Percentiles rank a stretch among this genome's conserved stretches.
Conservation (phyloP, 2,113 vertebrate species). For the Bubo bubo region DNA sequence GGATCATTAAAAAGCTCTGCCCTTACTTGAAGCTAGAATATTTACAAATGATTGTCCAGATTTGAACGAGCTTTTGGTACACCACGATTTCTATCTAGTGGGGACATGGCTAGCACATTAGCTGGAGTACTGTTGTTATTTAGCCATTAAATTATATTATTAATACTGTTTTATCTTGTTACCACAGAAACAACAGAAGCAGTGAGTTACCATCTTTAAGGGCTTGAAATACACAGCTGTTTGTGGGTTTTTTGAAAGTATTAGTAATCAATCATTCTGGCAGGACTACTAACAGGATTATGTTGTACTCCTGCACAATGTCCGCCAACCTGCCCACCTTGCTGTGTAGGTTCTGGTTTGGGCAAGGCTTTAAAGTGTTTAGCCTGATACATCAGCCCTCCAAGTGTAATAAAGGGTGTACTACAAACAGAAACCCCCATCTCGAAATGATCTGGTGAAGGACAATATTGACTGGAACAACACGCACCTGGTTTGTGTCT, state of each 20-base stretch:
- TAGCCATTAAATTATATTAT: background rate
- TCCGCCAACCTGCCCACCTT: background rate
- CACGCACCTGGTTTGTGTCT: background rate
- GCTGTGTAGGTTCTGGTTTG: accelerated
- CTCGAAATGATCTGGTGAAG: background rate
- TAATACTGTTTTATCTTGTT: background rate
- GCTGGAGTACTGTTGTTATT: background rate
- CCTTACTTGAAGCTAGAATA: background rate
- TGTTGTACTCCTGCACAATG: too few species aligned
- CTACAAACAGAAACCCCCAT: background rate
- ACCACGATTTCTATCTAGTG: background rate
- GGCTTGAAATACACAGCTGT: background rate
- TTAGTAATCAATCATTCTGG: background rate
- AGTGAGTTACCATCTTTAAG: background rate
- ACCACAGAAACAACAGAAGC: background rate
- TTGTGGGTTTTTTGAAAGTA: background rate
- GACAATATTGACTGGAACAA: background rate
- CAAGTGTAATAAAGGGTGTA: background rate
- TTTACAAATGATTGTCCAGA: background rate
- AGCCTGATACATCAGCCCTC: background rate
- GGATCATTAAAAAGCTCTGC: background rate
- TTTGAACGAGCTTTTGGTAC: background rate
- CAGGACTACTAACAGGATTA: background rate
- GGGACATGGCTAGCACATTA: background rate
- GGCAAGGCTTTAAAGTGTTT: background rate